A percentile compares a stretch with the other conserved stretches of the same genome.
Evolutionary conservation across 2,113 vertebrate species (phyloP).

Genomic region (Phrynosoma platyrhinos): DNA sequence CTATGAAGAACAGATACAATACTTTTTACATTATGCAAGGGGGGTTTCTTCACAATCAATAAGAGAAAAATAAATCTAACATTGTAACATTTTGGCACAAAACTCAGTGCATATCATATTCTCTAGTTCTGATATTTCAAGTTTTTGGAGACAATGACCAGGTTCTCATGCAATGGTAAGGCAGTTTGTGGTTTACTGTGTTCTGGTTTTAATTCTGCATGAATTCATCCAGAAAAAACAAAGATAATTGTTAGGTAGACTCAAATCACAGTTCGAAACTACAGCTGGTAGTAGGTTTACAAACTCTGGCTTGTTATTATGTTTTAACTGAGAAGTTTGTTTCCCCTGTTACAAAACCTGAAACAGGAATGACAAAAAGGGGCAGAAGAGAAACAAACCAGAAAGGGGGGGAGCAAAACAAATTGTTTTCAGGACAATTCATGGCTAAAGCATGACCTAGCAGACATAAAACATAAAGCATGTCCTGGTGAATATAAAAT

Average conservation of each 20-base stretch:
- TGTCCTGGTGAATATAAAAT: no score
- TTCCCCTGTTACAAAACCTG: no score
- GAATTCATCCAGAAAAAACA: background rate
- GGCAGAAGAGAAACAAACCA: no score
- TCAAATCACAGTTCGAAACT: background rate
- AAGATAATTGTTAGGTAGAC: background rate
- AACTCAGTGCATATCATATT: background rate
- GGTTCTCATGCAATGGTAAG: background rate
- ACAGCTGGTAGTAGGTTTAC: background rate
- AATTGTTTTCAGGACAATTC: no score
- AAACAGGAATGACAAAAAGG: no score
- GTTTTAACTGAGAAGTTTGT: background rate
- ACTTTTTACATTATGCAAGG: background rate
- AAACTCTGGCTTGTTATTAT: background rate
- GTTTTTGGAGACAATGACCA: background rate
- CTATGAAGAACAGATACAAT: constrained; percentile 67
- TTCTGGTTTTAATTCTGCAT: background rate
- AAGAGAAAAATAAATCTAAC: background rate
- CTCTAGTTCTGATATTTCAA: background rate
- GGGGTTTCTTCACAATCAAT: background rate
- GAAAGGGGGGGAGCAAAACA: no score
- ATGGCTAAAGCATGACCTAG: no score
- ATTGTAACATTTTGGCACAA: no score
- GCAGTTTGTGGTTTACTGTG: background rate
- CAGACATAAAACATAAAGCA: no score